These are phyloP conservation scores for Panzeria rudis DNA, from an alignment of 2,888 invertebrate species.

Conservation along the genomic window DNA sequence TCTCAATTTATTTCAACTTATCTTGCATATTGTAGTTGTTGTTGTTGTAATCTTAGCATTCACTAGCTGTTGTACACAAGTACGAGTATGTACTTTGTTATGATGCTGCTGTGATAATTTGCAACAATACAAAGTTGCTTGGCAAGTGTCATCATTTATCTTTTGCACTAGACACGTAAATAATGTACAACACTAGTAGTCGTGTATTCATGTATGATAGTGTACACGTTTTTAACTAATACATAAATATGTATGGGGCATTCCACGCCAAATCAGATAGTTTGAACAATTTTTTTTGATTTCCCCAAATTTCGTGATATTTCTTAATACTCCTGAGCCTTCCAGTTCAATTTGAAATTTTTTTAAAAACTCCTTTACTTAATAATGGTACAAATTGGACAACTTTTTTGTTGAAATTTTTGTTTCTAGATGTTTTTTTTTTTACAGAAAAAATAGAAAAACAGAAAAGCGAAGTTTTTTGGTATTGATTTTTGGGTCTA, in stretches of 20 bases:
- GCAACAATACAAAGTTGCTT: slow-evolving; percentile 49
- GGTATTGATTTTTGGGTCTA: too few species aligned
- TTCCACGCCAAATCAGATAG: too few species aligned
- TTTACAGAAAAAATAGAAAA: too few species aligned
- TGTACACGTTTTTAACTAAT: slow-evolving; percentile 27
- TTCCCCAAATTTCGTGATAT: too few species aligned
- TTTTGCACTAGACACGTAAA: slow-evolving; percentile 63
- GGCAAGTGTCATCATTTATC: slow-evolving; percentile 63
- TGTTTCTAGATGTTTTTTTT: too few species aligned
- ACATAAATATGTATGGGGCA: neutral
- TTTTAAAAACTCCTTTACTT: too few species aligned
- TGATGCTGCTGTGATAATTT: slow-evolving; percentile 61
- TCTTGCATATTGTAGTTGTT: slow-evolving; percentile 16
- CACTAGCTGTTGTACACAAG: neutral
- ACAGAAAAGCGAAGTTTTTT: too few species aligned
- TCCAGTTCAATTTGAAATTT: too few species aligned
- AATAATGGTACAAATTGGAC: too few species aligned
- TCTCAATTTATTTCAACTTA: slow-evolving; percentile 37
- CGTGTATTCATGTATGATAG: slow-evolving; percentile 26
- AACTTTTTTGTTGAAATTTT: too few species aligned
- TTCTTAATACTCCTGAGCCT: too few species aligned
- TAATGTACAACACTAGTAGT: slow-evolving; percentile 38
- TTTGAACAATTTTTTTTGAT: too few species aligned
- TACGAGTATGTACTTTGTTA: slow-evolving; percentile 22
- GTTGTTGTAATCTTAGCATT: slow-evolving; percentile 30